Evolutionary conservation across 2,888 invertebrate species (phyloP).

Genomic region (Andrena fulva): DNA sequence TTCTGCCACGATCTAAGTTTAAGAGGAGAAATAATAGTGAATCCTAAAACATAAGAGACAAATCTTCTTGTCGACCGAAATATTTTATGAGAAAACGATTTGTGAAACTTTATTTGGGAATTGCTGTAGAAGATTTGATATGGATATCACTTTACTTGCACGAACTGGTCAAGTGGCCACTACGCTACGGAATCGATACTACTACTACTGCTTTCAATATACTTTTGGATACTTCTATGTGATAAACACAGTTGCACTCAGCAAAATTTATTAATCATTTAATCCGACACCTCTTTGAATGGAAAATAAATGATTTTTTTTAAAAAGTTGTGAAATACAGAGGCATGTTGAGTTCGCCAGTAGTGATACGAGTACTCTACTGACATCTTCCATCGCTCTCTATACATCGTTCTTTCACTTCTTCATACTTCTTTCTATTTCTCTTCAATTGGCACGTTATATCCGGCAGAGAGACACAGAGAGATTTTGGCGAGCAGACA

Average conservation of each 20-base stretch:
- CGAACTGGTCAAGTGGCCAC: too few species aligned
- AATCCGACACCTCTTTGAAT: not conserved
- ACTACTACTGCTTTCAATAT: not conserved
- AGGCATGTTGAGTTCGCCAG: constrained; percentile 28
- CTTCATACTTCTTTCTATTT: constrained; percentile 41
- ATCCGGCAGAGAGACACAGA: constrained; percentile 47
- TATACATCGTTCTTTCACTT: constrained; percentile 22
- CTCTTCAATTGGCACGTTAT: constrained; percentile 58
- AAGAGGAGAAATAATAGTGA: not conserved
- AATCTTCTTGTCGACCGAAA: not conserved
- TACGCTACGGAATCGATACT: not conserved
- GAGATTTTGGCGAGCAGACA: constrained; percentile 54
- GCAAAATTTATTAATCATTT: not conserved
- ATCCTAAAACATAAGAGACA: not conserved
- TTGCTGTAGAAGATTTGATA: not conserved
- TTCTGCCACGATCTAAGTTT: not conserved
- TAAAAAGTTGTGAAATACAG: not conserved
- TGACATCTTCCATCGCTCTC: constrained; percentile 49
- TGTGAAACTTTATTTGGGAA: not conserved
- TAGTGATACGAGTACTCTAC: constrained; percentile 23
- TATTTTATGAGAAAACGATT: not conserved
- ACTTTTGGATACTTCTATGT: not conserved
- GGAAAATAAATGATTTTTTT: not conserved
- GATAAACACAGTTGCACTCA: not conserved
- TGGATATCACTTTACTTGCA: too few species aligned